Evolutionary conservation across 2,797 vertebrate genomes (phyloP), one percentile per base, ranked within the genome.

Genomic region (Chloroceryle inda): DNA sequence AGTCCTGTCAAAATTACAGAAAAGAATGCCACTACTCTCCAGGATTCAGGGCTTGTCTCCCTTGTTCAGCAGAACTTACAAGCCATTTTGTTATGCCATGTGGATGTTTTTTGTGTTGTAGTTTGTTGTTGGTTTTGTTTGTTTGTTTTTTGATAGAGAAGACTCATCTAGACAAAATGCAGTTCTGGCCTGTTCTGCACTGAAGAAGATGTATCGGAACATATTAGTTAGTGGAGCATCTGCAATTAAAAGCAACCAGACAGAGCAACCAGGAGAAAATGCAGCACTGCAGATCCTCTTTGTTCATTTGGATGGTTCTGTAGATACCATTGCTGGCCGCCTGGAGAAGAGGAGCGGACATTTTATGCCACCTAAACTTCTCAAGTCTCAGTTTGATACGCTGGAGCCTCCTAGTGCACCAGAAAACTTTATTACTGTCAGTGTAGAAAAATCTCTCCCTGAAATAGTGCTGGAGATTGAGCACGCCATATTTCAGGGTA

Each of bases 151-250:
- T 47, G 27, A 97, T 97, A 97, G 99, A 97, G 96, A 98, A 89
- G 85, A 98, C 21, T 42, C 88, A 67, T 98, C 94, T 13, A 92
- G 98, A 74, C 97, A 97, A 42, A 93, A 98, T 76, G 97, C 97
- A 61, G 38, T 99, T n/a, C 92, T 99, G 93, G 98, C 98, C 23
- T 99, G 99, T 92, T 99, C 99, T 11, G 99, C 99, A 56, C 98
- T 99, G 97, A 99, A 98, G 96, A 98, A 94, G 95, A 96, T 95
- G 52, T 99, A 99, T 95, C 98, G 99, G 89, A 88, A 59, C 89
- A 94, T 99, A 88, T 96, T 99, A 89, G 97, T 97, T 66, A 85
- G 94, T 5, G 99, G 99, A 76, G 40, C 96, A 68, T 69, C 92
- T 33, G 96, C 94, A 20, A 49, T 37, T 15, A 38, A 81, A 71